phyloP scores from a whole-genome alignment of 2,888 invertebrate species.

The Lumbricus terrestris region DNA sequence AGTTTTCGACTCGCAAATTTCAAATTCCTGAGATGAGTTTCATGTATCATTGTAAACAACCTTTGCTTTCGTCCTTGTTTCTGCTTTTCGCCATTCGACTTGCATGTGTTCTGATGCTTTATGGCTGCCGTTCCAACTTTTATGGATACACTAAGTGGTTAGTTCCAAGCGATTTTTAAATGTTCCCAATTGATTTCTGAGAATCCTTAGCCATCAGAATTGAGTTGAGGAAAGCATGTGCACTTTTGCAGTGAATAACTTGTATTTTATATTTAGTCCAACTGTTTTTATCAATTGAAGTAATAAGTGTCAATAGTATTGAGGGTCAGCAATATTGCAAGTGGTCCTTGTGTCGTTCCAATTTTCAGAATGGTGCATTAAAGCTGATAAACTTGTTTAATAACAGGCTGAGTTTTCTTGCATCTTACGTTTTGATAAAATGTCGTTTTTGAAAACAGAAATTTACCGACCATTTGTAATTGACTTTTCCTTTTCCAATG shows the following conservation, averaged over 20 bases:
- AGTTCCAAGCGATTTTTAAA: too few species aligned
- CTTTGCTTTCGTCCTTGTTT: background rate
- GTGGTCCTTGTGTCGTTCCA: background rate
- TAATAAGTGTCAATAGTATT: background rate
- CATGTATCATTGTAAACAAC: background rate
- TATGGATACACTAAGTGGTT: background rate
- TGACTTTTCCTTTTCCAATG: background rate
- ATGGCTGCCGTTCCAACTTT: background rate
- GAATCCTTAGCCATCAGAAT: too few species aligned
- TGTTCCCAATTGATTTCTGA: too few species aligned
- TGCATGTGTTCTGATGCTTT: background rate
- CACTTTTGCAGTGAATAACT: too few species aligned
- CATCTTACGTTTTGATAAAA: background rate
- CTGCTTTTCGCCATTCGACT: background rate
- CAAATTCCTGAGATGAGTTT: background rate
- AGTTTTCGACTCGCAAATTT: background rate
- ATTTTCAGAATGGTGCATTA: background rate
- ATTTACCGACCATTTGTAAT: background rate
- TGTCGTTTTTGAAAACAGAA: background rate
- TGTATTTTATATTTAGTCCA: background rate
- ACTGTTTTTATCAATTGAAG: background rate
- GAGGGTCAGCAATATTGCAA: background rate
- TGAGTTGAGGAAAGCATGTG: too few species aligned
- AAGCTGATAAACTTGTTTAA: background rate
- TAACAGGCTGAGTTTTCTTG: background rate